Evolutionary conservation across 1,140 invertebrate species (phyloP), one percentile per base, ranked within the genome.

Genomic region (Mizuhopecten yessoensis): DNA sequence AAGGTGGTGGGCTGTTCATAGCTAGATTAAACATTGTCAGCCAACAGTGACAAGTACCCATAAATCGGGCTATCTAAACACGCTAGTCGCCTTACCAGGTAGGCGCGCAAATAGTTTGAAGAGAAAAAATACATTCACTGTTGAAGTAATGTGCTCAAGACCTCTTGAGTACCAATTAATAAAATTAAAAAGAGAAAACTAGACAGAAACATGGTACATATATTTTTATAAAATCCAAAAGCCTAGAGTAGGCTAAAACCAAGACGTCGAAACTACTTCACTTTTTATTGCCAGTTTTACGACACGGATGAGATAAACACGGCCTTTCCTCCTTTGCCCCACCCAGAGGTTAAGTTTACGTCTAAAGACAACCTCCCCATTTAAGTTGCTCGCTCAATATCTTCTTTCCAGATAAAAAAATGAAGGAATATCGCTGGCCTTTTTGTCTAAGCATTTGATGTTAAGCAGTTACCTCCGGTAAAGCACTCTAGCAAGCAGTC

Each of bases 11-110:
- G 57, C 57, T 29, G 57, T 75, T 75, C 57, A 29, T 29, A 75
- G 57, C 57, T 75, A 75, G 57, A 75, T 75, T 75, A 75, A 75
- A 75, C 57, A 75, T 29, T 75, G 57, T 75, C 57, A n/a, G n/a
- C 57, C n/a, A 75, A 75, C 57, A 75, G 5, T 13, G 57, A 75
- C 57, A 75, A 75, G 57, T 75, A 75, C 57, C 57, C 57, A n/a
- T 29, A 75, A 75, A 75, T 75, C 17, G 57, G 23, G 17, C 57
- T 75, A 29, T 17, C 57, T 29, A 75, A 75, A 75, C 57, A 75
- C 23, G 29, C n/a, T 9, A 75, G 57, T 75, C 57, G 23, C 57
- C 17, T 29, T 75, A 75, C 23, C 23, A 75, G 57, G 57, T 29
- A 75, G n/a, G 57, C 23, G n/a, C n/a, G 57, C n/a, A 75, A n/a